A percentile compares a stretch with the other conserved stretches of the same genome.
These are phyloP conservation scores for Cryptus viduatorius DNA, from an alignment of 2,888 invertebrate genomes.

Conservation along the genomic window DNA sequence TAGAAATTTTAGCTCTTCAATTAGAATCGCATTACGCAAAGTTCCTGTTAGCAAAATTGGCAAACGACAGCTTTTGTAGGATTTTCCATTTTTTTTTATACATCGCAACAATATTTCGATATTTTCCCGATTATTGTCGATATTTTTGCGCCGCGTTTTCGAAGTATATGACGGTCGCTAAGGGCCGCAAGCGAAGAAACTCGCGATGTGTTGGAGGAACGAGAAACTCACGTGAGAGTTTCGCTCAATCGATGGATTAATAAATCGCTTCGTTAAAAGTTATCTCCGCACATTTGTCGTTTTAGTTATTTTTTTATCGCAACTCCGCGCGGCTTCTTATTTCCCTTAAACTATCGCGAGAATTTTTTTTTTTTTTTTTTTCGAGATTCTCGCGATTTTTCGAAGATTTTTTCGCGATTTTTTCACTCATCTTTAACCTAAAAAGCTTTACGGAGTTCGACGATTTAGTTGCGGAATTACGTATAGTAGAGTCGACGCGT, in stretches of 20 bases:
- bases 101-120: neutral
- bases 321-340: conserved; percentile 6
- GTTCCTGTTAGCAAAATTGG: no score
- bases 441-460: neutral
- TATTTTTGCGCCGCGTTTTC: neutral
- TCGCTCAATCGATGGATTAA: conserved; percentile 32
- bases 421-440: neutral
- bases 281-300: conserved; percentile 36
- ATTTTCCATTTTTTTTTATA: no score
- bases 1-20: no score
- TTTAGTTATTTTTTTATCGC: conserved; percentile 14
- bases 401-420: neutral
- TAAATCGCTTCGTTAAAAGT: conserved; percentile 65
- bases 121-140: neutral
- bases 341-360: conserved; percentile 14
- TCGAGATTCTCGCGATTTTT: neutral
- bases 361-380: neutral
- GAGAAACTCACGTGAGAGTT: conserved; percentile 28
- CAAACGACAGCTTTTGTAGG: no score
- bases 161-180: neutral
- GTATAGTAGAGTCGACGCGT: neutral
- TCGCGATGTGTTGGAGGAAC: conserved; percentile 3
- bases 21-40: no score
- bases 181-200: conserved; percentile 20
- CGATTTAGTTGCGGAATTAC: neutral